phyloP scores from a whole-genome alignment of 2,888 invertebrate species.

The Nineta flava region DNA sequence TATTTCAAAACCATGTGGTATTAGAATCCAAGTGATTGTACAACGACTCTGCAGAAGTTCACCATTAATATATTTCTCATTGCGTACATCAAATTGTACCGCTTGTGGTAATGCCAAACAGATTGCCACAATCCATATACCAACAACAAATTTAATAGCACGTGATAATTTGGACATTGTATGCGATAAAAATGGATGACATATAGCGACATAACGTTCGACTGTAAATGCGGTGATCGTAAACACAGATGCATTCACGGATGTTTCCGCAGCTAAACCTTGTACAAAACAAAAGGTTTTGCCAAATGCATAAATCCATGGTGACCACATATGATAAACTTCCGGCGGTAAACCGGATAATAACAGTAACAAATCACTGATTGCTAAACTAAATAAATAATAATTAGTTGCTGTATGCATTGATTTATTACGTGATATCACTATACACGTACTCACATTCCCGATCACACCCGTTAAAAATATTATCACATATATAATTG shows the following conservation, averaged over 20 bases:
- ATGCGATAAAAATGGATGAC: conserved; percentile 53
- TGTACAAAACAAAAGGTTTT: conserved; percentile 62
- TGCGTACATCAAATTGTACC: conserved; percentile 29
- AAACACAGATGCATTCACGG: conserved; percentile 57
- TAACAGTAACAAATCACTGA: conserved; percentile 65
- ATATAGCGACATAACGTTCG: conserved; percentile 54
- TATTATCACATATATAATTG: conserved; percentile 59
- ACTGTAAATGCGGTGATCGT: conserved; percentile 54
- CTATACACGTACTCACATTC: conserved; percentile 70
- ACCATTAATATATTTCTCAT: conserved; percentile 25
- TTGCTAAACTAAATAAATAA: conserved; percentile 70
- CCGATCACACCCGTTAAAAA: conserved; percentile 66
- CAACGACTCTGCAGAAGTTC: conserved; percentile 20
- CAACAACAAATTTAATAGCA: conserved; percentile 62
- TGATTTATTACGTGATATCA: conserved; percentile 63
- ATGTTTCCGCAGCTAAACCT: conserved; percentile 64
- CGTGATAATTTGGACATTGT: conserved; percentile 77
- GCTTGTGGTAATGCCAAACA: conserved; percentile 60
- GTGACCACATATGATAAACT: conserved; percentile 61
- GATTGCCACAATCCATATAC: conserved; percentile 67
- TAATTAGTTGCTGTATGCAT: conserved; percentile 73
- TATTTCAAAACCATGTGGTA: conserved; percentile 60
- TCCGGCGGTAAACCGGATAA: conserved; percentile 71
- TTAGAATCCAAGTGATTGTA: conserved; percentile 32
- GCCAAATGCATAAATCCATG: conserved; percentile 64